These are phyloP conservation scores for Galaxea fascicularis DNA, from an alignment of 92 coral and sea anemone genomes.

Conservation along the genomic window DNA sequence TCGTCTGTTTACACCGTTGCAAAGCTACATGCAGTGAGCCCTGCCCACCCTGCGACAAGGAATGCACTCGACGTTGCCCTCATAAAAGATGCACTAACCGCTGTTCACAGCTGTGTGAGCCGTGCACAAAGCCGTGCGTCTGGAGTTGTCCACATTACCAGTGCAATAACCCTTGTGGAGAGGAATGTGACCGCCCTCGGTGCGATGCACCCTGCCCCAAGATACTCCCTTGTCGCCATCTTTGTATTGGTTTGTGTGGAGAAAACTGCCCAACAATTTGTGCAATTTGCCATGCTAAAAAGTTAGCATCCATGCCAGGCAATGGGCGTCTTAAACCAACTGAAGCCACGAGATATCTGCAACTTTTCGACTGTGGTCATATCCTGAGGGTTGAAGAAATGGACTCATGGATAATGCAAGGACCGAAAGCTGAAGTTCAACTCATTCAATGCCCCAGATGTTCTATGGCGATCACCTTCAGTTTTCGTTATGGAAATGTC, in stretches of 20 bases:
- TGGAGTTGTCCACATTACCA: slow-evolving; percentile 64
- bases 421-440: slow-evolving; percentile 29
- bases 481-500: slow-evolving; percentile 67
- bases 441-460: slow-evolving; percentile 57
- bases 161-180: slow-evolving; percentile 69
- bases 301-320: slow-evolving; percentile 32
- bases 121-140: slow-evolving; percentile 63
- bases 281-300: slow-evolving; percentile 52
- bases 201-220: slow-evolving; percentile 67
- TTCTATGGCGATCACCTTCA: slow-evolving; percentile 59
- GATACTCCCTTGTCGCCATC: slow-evolving; percentile 66
- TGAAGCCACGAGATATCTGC: slow-evolving; percentile 46
- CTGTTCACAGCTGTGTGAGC: slow-evolving; percentile 59
- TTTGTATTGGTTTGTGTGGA: slow-evolving; percentile 82
- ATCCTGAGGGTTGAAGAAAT: slow-evolving; percentile 56
- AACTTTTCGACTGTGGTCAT: slow-evolving; percentile 80
- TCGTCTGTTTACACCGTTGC: slow-evolving; percentile 79
- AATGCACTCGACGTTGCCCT: slow-evolving; percentile 65
- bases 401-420: slow-evolving; percentile 68
- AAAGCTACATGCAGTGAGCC: slow-evolving; percentile 66
- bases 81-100: slow-evolving; percentile 56
- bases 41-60: slow-evolving; percentile 79
- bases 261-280: slow-evolving; percentile 77
- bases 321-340: slow-evolving; percentile 5
- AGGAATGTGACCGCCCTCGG: slow-evolving; percentile 57